Evolutionary conservation across 2,113 vertebrate genomes (phyloP), one percentile per base, ranked within the genome.

Genomic region (Misgurnus anguillicaudatus): DNA sequence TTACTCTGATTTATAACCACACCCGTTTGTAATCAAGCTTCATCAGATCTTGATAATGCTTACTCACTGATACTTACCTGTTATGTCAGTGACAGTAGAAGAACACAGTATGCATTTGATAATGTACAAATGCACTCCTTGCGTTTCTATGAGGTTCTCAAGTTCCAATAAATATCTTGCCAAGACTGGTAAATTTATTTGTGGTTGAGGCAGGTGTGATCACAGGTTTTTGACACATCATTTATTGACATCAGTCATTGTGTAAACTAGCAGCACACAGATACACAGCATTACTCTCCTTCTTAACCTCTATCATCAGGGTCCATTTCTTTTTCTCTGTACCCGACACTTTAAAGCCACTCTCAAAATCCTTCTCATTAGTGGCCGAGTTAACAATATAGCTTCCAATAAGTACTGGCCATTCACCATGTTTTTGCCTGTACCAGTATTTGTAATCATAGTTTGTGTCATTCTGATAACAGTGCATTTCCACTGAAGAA

Each of bases 361-460:
- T 60, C 0, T 76, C 51, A 14, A 83, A 86, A 6, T 8, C 81
- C 9, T 70, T 17, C 24, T 84, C 78, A 53, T 60, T 57, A 11
- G 13, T 66, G 4, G n/a, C 0, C 5, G 1, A 10, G 8, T 41
- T 60, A 74, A 21, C 41, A 63, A 74, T 24, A 24, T 38, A 45
- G 10, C 2, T 78, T 9, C n/a, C 67, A 36, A 86, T 71, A 24
- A 83, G 64, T 19, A 75, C 64, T 24, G 45, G 67, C 4, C 51
- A 74, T 78, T 72, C 77, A 17, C 42, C 80, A 57, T 62, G n/a
- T 17, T 14, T 24, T 6, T 81, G 85, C 53, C 42, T 80, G 67
- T 86, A 84, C 85, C 83, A 86, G 74, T 80, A 84, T 45, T 71
- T 70, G 65, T 82, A 84, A 7, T 78, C 17, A 72, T 84, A 84